Percentiles rank a stretch among this genome's conserved stretches.
These are phyloP conservation scores for Heteractis magnifica DNA, from an alignment of 92 coral and sea anemone species.

Conservation along the genomic window DNA sequence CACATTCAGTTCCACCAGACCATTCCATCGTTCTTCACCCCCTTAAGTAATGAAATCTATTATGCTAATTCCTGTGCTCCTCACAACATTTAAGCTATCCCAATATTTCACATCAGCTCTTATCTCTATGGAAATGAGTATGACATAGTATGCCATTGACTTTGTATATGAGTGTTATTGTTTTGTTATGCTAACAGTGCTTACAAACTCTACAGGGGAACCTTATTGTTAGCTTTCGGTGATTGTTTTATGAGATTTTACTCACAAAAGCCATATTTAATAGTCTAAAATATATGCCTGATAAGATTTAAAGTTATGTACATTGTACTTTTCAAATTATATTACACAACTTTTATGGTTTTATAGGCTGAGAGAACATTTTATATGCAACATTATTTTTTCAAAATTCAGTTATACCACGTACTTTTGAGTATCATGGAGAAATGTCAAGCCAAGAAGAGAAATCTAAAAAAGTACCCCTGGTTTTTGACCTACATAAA, in stretches of 20 bases:
- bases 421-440: neutral
- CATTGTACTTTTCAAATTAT: too few relatives aligned
- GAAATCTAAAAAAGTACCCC: neutral
- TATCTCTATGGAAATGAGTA: conserved; percentile 17
- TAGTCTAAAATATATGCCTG: neutral
- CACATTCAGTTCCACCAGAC: neutral
- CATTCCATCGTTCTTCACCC: neutral
- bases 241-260: neutral
- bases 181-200: neutral
- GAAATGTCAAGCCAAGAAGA: neutral
- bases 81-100: neutral
- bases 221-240: neutral
- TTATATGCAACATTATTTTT: neutral
- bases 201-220: conserved; percentile 16
- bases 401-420: neutral
- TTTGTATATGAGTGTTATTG: neutral
- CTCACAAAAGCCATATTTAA: neutral
- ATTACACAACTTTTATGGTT: neutral
- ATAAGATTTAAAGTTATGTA: neutral
- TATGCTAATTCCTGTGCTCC: neutral
- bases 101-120: neutral
- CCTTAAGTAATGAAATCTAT: neutral
- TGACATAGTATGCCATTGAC: neutral
- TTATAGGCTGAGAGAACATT: neutral
- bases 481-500: neutral